A percentile compares a stretch with the other conserved stretches of the same genome.
These are phyloP conservation scores for Tinamus guttatus DNA, from an alignment of 2,113 vertebrate species.

Conservation along the genomic window DNA sequence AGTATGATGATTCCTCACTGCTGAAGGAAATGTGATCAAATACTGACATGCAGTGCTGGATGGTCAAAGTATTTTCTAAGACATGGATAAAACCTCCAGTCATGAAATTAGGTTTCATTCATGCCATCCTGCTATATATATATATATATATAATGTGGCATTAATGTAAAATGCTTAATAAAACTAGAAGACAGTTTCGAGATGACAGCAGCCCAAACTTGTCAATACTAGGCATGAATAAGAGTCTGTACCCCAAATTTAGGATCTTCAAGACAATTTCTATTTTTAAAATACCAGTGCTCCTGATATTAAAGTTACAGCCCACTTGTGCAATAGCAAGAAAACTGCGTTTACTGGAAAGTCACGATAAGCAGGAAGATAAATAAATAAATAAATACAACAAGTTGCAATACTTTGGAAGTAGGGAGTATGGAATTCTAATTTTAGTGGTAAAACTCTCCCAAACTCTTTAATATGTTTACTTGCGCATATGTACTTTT, in stretches of 20 bases:
- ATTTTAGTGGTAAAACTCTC: background rate
- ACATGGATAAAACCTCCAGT: background rate
- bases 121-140: background rate
- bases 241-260: background rate
- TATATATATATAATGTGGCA: too few relatives aligned
- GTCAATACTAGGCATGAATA: background rate
- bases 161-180: background rate
- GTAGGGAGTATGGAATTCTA: background rate
- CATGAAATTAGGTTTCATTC: background rate
- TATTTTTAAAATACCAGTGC: background rate
- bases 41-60: accelerated
- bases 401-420: background rate
- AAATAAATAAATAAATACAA: background rate
- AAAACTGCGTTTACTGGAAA: too few relatives aligned
- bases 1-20: accelerated
- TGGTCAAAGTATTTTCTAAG: accelerated
- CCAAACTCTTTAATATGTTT: background rate
- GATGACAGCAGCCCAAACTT: background rate
- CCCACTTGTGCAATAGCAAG: too few relatives aligned
- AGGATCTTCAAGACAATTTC: background rate
- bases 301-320: too few relatives aligned
- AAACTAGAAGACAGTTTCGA: background rate
- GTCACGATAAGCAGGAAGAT: too few relatives aligned
- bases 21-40: accelerated
- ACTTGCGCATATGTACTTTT: background rate